Conservation (phyloP, 1,140 invertebrate species). For the Pseudomyrmex concolor region DNA sequence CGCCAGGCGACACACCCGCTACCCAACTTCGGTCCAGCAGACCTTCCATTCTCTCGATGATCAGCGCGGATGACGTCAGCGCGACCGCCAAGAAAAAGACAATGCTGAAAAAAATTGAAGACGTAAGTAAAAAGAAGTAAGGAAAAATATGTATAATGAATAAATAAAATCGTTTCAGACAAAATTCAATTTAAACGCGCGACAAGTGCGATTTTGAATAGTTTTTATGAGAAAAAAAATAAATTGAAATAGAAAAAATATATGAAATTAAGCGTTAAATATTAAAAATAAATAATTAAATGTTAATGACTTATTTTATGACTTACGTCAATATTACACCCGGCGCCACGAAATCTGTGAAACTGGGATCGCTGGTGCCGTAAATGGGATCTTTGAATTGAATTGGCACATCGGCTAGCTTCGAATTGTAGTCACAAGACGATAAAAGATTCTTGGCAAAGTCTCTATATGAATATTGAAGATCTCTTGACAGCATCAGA, state of each 20-base stretch:
- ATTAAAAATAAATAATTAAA: background rate
- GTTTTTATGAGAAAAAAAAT: background rate
- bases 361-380: constrained; percentile 93
- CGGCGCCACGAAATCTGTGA: constrained; percentile 97
- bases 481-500: constrained; percentile 91
- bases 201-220: background rate
- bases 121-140: background rate
- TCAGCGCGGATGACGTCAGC: constrained; percentile 95
- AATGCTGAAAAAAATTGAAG: constrained; percentile 88
- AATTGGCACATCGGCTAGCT: constrained; percentile 93
- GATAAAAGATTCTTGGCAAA: constrained; percentile 90
- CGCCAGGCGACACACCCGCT: constrained; percentile 93
- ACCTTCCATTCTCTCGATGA: constrained; percentile 95
- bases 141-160: background rate
- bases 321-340: constrained; percentile 96
- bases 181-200: background rate
- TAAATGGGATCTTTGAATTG: constrained; percentile 94
- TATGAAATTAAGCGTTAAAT: background rate
- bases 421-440: constrained; percentile 91
- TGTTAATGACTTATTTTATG: constrained; percentile 86
- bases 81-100: constrained; percentile 97
- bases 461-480: constrained; percentile 92
- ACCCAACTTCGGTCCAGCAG: constrained; percentile 96
- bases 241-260: background rate
- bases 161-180: no score